Conservation (phyloP, 2,797 vertebrate genomes). For the Lacerta viridis region DNA sequence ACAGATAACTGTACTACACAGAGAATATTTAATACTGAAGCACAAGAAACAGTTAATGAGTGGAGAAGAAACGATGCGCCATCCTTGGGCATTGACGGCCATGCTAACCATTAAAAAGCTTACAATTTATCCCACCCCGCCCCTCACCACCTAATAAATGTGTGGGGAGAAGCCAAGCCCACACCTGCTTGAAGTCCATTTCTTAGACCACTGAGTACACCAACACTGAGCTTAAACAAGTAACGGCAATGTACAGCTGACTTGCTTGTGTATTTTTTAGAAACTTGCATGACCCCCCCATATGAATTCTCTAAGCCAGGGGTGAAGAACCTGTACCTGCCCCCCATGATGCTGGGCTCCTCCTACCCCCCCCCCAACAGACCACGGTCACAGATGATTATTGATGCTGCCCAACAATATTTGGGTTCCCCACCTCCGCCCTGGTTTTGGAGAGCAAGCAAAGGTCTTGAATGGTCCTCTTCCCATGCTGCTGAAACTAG, state of each 20-base stretch:
- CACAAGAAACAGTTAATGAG: too few relatives aligned
- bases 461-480: neutral
- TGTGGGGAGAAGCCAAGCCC: neutral
- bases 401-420: fast-evolving
- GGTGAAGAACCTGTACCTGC: neutral
- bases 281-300: neutral
- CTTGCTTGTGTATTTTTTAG: neutral
- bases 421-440: neutral
- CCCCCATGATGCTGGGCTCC: neutral
- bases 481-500: neutral
- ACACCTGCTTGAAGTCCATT: neutral
- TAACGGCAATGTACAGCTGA: neutral
- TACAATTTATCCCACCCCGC: neutral
- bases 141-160: neutral
- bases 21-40: neutral
- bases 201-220: neutral
- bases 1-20: neutral
- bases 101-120: neutral
- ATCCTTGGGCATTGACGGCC: too few relatives aligned
- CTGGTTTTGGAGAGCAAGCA: neutral
- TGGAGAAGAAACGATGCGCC: neutral
- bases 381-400: too few relatives aligned
- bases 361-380: neutral
- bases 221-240: neutral
- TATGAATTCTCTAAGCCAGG: neutral